phyloP scores from a whole-genome alignment of 2,888 invertebrate species.

The Lasioglossum morio region DNA sequence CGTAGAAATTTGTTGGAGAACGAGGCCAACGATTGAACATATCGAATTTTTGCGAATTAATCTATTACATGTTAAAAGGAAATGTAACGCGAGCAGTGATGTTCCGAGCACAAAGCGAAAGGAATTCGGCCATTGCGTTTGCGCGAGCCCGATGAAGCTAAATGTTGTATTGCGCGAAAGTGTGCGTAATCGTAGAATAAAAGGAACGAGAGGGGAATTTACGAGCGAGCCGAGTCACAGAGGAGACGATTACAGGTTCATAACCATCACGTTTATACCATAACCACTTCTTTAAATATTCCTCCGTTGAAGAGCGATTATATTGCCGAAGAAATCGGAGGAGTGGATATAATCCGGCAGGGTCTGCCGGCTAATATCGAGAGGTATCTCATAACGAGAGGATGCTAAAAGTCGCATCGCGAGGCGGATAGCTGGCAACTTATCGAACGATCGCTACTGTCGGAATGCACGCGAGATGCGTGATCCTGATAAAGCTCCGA shows the following conservation, averaged over 20 bases:
- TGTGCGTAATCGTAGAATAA: not conserved
- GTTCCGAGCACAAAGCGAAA: not conserved
- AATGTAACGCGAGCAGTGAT: not conserved
- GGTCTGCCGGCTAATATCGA: not conserved
- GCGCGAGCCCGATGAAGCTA: not conserved
- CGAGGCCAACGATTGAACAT: too few species aligned
- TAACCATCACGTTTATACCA: constrained; percentile 22
- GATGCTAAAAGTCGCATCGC: constrained; percentile 22
- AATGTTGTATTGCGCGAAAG: not conserved
- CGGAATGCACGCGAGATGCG: constrained; percentile 55
- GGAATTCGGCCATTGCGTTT: not conserved
- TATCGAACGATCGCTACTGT: constrained; percentile 56
- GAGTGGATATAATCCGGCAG: constrained; percentile 2
- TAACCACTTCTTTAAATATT: not conserved
- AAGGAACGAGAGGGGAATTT: not conserved
- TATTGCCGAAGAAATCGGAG: not conserved
- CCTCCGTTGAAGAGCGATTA: not conserved
- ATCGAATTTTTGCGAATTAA: too few species aligned
- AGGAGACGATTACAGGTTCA: not conserved
- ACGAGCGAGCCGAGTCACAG: not conserved
- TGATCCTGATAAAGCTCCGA: constrained; percentile 43
- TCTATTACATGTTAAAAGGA: too few species aligned
- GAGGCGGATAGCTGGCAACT: constrained; percentile 17
- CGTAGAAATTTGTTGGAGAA: too few species aligned
- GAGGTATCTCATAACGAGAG: not conserved